Evolutionary conservation across 2,113 vertebrate genomes (phyloP).

Genomic region (Proterorhinus semilunaris): DNA sequence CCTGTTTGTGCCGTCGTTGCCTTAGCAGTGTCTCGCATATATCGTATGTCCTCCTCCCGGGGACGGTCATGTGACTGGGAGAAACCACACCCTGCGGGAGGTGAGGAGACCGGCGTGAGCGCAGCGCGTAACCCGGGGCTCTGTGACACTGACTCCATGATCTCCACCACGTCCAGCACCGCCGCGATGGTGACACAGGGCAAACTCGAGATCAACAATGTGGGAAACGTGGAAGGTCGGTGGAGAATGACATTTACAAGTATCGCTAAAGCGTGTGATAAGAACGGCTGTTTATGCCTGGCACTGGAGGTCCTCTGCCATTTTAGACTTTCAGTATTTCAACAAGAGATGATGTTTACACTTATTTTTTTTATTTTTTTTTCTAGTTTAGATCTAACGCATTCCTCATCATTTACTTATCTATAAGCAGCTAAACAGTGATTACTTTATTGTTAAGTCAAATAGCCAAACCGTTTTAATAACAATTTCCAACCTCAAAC

Average conservation of each 20-base stretch:
- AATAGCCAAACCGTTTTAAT: no score
- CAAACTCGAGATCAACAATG: conserved; percentile 51
- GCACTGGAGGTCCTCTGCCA: no score
- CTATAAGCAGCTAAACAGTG: no score
- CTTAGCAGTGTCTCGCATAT: neutral
- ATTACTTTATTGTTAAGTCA: no score
- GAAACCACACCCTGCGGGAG: conserved; percentile 34
- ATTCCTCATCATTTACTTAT: no score
- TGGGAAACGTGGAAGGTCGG: conserved; percentile 70
- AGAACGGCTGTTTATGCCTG: neutral
- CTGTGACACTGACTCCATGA: conserved; percentile 32
- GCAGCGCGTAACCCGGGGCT: conserved; percentile 29
- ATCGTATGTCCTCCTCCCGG: neutral
- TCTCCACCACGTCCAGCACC: conserved; percentile 48
- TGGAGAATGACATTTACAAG: conserved; percentile 31
- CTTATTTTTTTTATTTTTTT: no score
- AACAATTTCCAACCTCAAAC: no score
- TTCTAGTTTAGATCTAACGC: no score
- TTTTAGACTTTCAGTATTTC: no score
- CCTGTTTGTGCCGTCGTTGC: neutral
- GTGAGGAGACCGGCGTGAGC: neutral
- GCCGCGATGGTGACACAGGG: conserved; percentile 58
- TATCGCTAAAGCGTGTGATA: neutral
- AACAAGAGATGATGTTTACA: no score
- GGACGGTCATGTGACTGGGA: neutral